Base-by-base conservation (phyloP, 2,888 invertebrate species). In the Ctenicera cuprea region DNA sequence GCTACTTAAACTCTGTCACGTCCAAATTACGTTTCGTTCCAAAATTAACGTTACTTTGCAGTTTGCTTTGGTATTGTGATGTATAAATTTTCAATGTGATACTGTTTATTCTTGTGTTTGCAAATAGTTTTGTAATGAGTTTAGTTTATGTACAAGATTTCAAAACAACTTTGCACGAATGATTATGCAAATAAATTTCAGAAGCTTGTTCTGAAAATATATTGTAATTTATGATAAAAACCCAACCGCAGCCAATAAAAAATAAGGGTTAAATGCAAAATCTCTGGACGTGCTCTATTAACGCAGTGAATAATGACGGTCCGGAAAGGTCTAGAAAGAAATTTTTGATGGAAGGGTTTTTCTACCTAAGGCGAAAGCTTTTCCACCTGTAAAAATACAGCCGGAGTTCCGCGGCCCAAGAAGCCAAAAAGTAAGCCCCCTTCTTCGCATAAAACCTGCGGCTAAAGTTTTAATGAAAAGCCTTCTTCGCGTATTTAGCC, bases 391-490 rank as follows among this genome's bases (percentile, higher is more conserved):
- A 64, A 64, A 64, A 64, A 64, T 59, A 64, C 30, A 43, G 41
- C 18, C 11, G 9, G 14, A 54, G 33, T 57, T 57, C 14, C 8
- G 30, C 33, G 26, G 14, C 14, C 41, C 18, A 48, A 48, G 48
- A 48, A 48, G 48, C 48, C 59, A 57, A 57, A 33, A 50, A 20
- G 20, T 50, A 20, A 30, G n/a, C 12, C 57, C 16, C 14, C 54
- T 14, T 57, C 12, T 59, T 37, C 54, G 38, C 59, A 59, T 59
- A 38, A 59, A 59, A 59, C 41, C 59, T 8, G 14, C 37, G 59
- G 59, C 59, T 59, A 57, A 57, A 67, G 11, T 57, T 52, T 57
- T 54, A 67, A 67, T 67, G 66, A 67, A 67, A 67, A 65, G 65
- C 48, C 54, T 67, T 12, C 26, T 66, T 33, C 30, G 67, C 67